Percentiles rank a stretch among this genome's conserved stretches.
Evolutionary conservation across 2,797 vertebrate genomes (phyloP).

Genomic region (Coccyzus lansbergi): DNA sequence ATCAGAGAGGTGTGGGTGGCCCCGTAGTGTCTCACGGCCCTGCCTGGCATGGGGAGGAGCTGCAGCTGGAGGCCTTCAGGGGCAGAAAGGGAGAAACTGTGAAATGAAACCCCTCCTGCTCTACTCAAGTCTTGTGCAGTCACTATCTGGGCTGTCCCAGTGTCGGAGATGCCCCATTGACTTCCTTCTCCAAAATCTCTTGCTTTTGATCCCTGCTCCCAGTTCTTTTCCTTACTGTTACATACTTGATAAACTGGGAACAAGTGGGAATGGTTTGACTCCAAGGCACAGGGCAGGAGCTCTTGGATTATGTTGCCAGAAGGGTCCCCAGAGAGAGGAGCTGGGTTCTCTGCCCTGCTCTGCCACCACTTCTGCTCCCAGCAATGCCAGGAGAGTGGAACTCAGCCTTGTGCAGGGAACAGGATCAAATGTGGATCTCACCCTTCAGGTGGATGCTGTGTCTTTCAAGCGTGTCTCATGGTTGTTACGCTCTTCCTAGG

Average conservation of each 20-base stretch:
- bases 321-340: not conserved
- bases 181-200: not conserved
- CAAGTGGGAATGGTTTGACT: not conserved
- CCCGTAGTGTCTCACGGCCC: not conserved
- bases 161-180: not conserved
- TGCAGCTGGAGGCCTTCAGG: not conserved
- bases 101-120: not conserved
- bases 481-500: not conserved
- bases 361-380: not conserved
- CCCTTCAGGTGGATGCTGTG: not conserved
- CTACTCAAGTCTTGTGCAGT: not conserved
- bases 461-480: not conserved
- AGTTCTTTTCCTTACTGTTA: not conserved
- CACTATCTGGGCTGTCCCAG: not conserved
- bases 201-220: not conserved
- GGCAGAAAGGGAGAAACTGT: not conserved
- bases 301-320: not conserved
- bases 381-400: not conserved
- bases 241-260: not conserved
- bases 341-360: not conserved
- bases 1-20: not conserved
- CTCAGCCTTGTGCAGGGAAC: accelerated
- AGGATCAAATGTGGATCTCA: not conserved
- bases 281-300: not conserved
- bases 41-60: not conserved